Conservation (phyloP, 2,797 vertebrate species). For the Enteromius thamalakanensis region DNA sequence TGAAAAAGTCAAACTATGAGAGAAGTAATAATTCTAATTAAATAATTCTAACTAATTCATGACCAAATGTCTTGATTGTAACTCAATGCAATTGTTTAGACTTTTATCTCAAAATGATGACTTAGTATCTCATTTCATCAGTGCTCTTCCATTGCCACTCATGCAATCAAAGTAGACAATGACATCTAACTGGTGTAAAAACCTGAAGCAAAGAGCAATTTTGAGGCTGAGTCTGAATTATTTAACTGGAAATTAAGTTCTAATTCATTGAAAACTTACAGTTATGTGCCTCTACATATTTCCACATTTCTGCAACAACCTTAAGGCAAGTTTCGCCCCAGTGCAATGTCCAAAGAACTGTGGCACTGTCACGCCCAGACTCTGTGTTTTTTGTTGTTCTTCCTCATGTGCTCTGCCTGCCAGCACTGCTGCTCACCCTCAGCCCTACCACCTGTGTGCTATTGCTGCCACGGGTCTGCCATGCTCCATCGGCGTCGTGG, state of each 20-base stretch:
- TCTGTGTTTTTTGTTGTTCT: too few species aligned
- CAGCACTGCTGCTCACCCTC: too few species aligned
- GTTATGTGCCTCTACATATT: too few species aligned
- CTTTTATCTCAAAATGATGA: background rate
- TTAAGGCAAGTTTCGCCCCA: too few species aligned
- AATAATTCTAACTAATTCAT: background rate
- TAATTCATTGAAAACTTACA: background rate
- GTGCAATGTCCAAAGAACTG: too few species aligned
- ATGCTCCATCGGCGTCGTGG: too few species aligned
- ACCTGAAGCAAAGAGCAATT: background rate
- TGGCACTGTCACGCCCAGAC: too few species aligned
- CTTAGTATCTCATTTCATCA: background rate
- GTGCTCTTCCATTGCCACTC: background rate
- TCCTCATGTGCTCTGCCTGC: too few species aligned
- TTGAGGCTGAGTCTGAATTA: background rate
- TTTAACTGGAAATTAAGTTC: background rate
- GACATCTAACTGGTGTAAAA: background rate
- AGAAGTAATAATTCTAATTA: background rate
- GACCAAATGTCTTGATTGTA: background rate
- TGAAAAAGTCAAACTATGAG: background rate
- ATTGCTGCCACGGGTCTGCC: too few species aligned
- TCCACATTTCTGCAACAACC: too few species aligned
- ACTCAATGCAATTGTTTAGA: background rate
- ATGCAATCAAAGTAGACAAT: too few species aligned
- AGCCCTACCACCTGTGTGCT: too few species aligned